These are phyloP conservation scores for Hyles vespertilio DNA, from an alignment of 1,140 invertebrate genomes.

Conservation along the genomic window DNA sequence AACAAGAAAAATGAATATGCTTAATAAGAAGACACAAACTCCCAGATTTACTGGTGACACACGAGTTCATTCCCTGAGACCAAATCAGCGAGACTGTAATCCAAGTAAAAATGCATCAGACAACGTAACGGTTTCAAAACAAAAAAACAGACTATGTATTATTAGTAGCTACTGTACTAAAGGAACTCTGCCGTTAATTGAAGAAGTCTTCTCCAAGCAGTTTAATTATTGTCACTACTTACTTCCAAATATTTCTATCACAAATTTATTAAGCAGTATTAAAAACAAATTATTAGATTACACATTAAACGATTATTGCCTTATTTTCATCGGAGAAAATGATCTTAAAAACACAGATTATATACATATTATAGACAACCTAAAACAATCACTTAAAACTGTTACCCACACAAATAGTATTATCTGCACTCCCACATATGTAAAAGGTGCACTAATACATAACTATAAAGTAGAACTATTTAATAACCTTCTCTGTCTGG, in stretches of 20 bases:
- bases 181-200: neutral
- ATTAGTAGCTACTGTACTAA: neutral
- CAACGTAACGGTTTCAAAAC: neutral
- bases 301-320: slow-evolving; percentile 3
- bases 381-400: no score
- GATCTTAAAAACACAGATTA: neutral
- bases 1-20: no score
- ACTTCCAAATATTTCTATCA: slow-evolving; percentile 2
- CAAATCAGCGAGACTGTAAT: no score
- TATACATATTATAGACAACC: neutral
- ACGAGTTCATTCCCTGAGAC: no score
- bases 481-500: slow-evolving; percentile 1
- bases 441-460: neutral
- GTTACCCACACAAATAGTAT: slow-evolving; percentile 2
- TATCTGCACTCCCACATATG: slow-evolving; percentile 3
- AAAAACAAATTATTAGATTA: slow-evolving; percentile 9
- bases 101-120: no score
- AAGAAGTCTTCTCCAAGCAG: slow-evolving; percentile 5
- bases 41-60: no score
- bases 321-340: slow-evolving; percentile 5
- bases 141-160: slow-evolving; percentile 12
- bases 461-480: slow-evolving; percentile 5
- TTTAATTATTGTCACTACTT: slow-evolving; percentile 8
- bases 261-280: slow-evolving; percentile 2
- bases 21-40: no score